Evolutionary conservation across 2,888 invertebrate species (phyloP), one percentile per base, ranked within the genome.

Genomic region (Blomia tropicalis): DNA sequence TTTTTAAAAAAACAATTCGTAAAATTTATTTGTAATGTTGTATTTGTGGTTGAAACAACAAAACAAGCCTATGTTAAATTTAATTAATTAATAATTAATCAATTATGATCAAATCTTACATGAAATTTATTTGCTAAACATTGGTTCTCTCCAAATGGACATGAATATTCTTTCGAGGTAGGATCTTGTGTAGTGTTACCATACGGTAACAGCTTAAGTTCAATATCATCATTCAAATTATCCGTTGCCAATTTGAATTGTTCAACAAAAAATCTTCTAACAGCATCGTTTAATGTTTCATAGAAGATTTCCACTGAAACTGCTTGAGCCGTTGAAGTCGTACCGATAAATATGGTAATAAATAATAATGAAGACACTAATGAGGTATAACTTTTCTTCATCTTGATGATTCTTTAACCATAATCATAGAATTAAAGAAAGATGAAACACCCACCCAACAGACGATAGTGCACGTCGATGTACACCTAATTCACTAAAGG

Each of bases 71-170:
- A 7, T 11, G 7, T 23, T 23, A 27, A 58, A 41, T 19, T 19
- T 7, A 47, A 25, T 7, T 11, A 11, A 36, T 36, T 17, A 36
- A 36, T 36, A 36, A 11, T 17, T 11, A 36, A 11, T 36, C 7
- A 36, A 25, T 59, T 59, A 17, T 7, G 23, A 41, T 17, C n/a
- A 17, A 36, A 54, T 19, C 4, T 31, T 62, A 62, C 62, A 30
- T 62, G 62, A 30, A 58, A 23, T 56, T 27, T 62, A 43, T 62
- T 62, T 1, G 62, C 62, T n/a, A 14, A 43, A 36, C 62, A 62
- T 27, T 62, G 62, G 17, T 31, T 58, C 5, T 62, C 62, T 11
- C 60, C 60, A 41, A 31, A 62, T n/a, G 30, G 44, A 47, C 62
- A 62, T 5, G 32, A 23, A 23, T 22, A 62, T 0, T 14, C 22